Conservation (phyloP, 2,888 invertebrate genomes). For the Pristionchus mayeri region DNA sequence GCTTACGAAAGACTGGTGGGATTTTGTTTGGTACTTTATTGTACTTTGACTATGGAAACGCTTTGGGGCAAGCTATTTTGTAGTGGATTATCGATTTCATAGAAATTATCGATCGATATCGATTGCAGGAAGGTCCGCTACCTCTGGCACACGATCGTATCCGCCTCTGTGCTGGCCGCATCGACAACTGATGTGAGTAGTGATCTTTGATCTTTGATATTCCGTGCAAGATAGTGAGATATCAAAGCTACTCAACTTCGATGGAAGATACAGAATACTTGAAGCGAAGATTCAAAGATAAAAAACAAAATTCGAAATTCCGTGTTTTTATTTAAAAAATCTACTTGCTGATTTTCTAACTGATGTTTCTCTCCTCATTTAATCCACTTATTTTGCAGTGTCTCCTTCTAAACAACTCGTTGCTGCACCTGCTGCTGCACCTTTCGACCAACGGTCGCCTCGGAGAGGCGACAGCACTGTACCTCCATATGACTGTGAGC, state of each 20-base stretch:
- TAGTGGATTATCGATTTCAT: neutral
- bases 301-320: too few species aligned
- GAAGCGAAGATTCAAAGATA: too few species aligned
- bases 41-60: neutral
- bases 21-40: too few species aligned
- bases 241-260: too few species aligned
- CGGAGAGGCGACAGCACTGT: neutral
- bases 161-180: neutral
- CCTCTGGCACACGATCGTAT: conserved; percentile 8
- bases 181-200: neutral
- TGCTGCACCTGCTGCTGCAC: neutral
- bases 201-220: conserved; percentile 1
- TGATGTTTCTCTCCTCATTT: neutral
- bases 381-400: neutral
- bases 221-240: too few species aligned
- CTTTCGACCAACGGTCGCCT: neutral
- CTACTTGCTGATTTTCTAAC: neutral
- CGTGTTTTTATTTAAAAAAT: too few species aligned
- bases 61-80: neutral
- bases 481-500: neutral
- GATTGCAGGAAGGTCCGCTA: conserved; percentile 27
- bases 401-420: neutral
- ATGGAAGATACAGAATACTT: too few species aligned
- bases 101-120: neutral
- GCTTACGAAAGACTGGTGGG: neutral